Conservation (phyloP, 2,113 vertebrate species). For the Nibea albiflora region DNA sequence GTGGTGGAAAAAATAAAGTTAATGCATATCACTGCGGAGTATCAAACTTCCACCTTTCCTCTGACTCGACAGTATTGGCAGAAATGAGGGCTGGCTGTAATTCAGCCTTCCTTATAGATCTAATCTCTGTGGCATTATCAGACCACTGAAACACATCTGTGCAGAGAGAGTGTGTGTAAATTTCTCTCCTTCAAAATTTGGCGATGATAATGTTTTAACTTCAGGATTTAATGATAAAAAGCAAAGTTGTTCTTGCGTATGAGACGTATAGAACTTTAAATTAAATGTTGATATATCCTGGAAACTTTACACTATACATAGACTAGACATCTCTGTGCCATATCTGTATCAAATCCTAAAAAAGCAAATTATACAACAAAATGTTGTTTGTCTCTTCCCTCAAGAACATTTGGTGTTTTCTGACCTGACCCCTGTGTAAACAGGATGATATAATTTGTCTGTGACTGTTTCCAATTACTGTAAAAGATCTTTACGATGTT, state of each 20-base stretch:
- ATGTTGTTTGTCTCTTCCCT: too few relatives aligned
- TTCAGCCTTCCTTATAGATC: slow-evolving; percentile 64
- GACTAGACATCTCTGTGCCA: too few relatives aligned
- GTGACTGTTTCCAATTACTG: too few relatives aligned
- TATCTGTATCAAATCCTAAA: too few relatives aligned
- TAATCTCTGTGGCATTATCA: slow-evolving; percentile 56
- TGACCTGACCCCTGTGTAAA: too few relatives aligned
- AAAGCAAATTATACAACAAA: too few relatives aligned
- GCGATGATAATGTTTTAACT: not conserved
- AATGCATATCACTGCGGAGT: slow-evolving; percentile 43
- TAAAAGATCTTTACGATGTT: too few relatives aligned
- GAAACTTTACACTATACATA: too few relatives aligned
- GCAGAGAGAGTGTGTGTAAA: not conserved
- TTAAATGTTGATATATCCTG: not conserved
- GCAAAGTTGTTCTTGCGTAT: not conserved
- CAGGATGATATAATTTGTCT: too few relatives aligned
- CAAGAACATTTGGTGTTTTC: too few relatives aligned
- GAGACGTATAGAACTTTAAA: not conserved
- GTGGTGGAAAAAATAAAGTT: slow-evolving; percentile 41
- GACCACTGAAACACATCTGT: slow-evolving; percentile 39
- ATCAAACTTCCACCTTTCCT: slow-evolving; percentile 62
- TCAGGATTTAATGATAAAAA: not conserved
- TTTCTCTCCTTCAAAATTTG: not conserved
- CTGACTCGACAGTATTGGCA: slow-evolving; percentile 63
- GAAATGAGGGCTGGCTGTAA: slow-evolving; percentile 58